A percentile compares a stretch with the other conserved stretches of the same genome.
Conservation (phyloP, 2,797 vertebrate species). For the Salarias fasciatus region DNA sequence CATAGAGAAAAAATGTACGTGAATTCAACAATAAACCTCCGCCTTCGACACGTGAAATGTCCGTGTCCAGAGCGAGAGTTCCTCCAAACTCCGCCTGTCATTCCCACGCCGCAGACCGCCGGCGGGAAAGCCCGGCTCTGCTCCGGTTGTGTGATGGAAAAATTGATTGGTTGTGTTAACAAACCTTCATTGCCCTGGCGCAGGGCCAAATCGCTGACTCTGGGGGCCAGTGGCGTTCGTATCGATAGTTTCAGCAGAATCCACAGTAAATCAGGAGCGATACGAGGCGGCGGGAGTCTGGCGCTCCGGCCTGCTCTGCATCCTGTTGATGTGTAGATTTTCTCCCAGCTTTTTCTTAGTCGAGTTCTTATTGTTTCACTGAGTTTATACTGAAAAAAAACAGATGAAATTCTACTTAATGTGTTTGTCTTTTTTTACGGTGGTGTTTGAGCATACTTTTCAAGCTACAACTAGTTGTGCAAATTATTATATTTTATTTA, state of each 20-base stretch:
- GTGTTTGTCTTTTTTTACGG: too few species aligned
- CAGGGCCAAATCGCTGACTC: conserved; percentile 45
- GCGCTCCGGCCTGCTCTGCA: background rate
- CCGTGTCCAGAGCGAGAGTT: conserved; percentile 8
- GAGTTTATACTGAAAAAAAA: too few species aligned
- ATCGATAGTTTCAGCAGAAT: conserved; percentile 50
- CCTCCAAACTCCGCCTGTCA: conserved; percentile 7
- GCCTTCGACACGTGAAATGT: conserved; percentile 6
- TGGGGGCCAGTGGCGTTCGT: conserved; percentile 23
- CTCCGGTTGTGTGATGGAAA: conserved; percentile 48
- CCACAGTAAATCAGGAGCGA: conserved; percentile 64
- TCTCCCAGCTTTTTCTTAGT: too few species aligned
- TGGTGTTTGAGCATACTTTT: too few species aligned
- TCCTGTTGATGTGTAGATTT: too few species aligned
- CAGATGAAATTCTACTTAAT: too few species aligned
- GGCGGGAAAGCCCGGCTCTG: conserved; percentile 9
- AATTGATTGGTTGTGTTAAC: conserved; percentile 73
- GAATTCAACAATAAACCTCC: background rate
- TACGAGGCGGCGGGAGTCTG: too few species aligned
- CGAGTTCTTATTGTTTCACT: too few species aligned
- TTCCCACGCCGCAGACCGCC: conserved; percentile 35
- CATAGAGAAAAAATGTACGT: background rate
- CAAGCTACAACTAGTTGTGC: too few species aligned
- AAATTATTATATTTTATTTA: too few species aligned
- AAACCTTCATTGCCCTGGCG: conserved; percentile 66